Evolutionary conservation across 2,113 vertebrate species (phyloP), one percentile per base, ranked within the genome.

Genomic region (Corythornis vintsioides): DNA sequence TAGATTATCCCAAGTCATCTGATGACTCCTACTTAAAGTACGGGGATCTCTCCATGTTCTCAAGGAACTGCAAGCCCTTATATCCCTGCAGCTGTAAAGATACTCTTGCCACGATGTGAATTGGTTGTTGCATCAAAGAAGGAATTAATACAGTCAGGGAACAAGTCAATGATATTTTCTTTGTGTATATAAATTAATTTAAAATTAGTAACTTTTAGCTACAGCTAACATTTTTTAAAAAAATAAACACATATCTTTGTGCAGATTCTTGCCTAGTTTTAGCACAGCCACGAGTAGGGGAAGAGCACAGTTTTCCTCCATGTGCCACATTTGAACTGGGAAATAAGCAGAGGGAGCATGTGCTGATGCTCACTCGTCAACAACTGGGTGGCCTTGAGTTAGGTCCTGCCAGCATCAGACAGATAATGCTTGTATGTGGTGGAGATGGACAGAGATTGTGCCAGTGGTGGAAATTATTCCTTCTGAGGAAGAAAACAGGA

Each of bases 1-100:
- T 92, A 91, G 69, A 95, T 92, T 94, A 94, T 77, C 85, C 43
- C 42, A 64, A 94, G 43, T 89, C 65, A 83, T 94, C 53, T 81
- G 72, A 76, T 90, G 88, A 90, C 72, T 93, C 56, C 72, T 88
- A 17, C 86, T 93, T 90, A 71, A 43, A 81, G 26, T 28, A 20
- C 33, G 31, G 38, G 15, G 31, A n/a, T 85, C 66, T 86, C 72
- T 89, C 72, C 38, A 13, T 1, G 0, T 61, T 92, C 45, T 78
- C 38, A 67, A 24, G 63, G 43, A 92, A 31, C 47, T 83, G 60
- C 55, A 92, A 79, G 31, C 19, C 5, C 2, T 2, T 65, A 17
- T 40, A 21, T 45, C 50, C 38, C 6, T 71, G 33, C 56, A 89
- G 42, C 13, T 47, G 73, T 42, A 76, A 76, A 71, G 71, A 70